Evolutionary conservation across 1,140 invertebrate species (phyloP), one percentile per base, ranked within the genome.

Genomic region (Aphis gossypii): DNA sequence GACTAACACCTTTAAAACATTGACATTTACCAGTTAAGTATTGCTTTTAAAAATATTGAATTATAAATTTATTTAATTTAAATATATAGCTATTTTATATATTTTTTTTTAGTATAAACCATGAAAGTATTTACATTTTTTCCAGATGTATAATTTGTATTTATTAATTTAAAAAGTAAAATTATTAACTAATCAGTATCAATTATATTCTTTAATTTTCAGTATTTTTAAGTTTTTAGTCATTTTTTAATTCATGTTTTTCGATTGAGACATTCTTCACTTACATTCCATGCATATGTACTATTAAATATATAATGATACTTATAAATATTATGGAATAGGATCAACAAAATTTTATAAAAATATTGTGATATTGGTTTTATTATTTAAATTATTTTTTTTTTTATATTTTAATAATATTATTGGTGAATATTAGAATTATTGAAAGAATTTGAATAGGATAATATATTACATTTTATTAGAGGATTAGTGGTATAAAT

Each of bases 1-100:
- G 54, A 90, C 89, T 90, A 90, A 90, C 89, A 56, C 60, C 23
- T 89, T 35, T 54, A 23, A 89, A 56, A 89, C 48, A 90, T 90
- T 90, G 51, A 90, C 88, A 41, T 90, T 90, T 60, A 90, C 51
- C 23, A 90, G 18, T 44, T 90, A 60, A 30, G 41, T 90, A 87
- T 76, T 48, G 44, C n/a, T 48, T 87, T n/a, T 87, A n/a, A 48
- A 87, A 48, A 56, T 60, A 38, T 51, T 87, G 38, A 25, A 48
- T 87, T 48, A 46, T 46, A 20, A 20, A 87, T n/a, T 48, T 20
- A 41, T 35, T 30, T 48, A 18, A 41, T 35, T 30, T 35, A 23
- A 54, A 35, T 41, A 41, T 41, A 41, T 88, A 23, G 18, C 30
- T 35, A 20, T 88, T 88, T 88, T 35, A 88, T 60, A 46, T 46